Percentiles rank a stretch among this genome's conserved stretches.
Evolutionary conservation across 2,113 vertebrate species (phyloP).

Genomic region (Brachyistius frenatus): DNA sequence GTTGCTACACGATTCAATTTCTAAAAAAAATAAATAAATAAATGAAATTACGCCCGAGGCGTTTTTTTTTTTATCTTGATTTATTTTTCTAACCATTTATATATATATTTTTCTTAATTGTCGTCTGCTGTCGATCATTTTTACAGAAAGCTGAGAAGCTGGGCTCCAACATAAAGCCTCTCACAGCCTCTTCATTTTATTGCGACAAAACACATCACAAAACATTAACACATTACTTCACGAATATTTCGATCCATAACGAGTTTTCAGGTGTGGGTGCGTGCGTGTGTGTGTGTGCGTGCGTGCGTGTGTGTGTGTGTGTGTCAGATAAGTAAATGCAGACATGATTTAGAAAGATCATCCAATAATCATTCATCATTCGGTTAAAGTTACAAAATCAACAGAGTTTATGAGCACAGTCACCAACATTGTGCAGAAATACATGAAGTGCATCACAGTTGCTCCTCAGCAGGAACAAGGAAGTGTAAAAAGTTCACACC

Average conservation of each 20-base stretch:
- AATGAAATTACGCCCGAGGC: conserved; percentile 28
- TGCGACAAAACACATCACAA: conserved; percentile 75
- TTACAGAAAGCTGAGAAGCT: conserved; percentile 65
- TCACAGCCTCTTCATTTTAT: conserved; percentile 69
- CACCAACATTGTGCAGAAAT: conserved; percentile 72
- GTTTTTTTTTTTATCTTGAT: conserved; percentile 31
- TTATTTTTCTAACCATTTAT: conserved; percentile 47
- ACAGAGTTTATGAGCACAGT: conserved; percentile 68
- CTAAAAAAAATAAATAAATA: conserved; percentile 1
- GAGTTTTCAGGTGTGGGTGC: conserved; percentile 41
- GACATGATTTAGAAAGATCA: conserved; percentile 2
- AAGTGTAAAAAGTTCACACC: conserved; percentile 71
- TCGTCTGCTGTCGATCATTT: conserved; percentile 58
- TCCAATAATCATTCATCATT: conserved; percentile 62
- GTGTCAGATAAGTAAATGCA: conserved; percentile 6
- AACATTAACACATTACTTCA: conserved; percentile 78
- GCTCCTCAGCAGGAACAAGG: conserved; percentile 54
- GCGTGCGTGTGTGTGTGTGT: conserved; percentile 22
- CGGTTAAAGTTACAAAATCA: conserved; percentile 69
- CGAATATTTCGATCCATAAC: conserved; percentile 78
- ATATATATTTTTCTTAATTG: conserved; percentile 29
- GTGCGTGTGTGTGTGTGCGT: not conserved
- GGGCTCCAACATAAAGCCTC: conserved; percentile 55
- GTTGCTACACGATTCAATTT: conserved; percentile 2
- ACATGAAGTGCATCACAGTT: conserved; percentile 73